Evolutionary conservation across 2,113 vertebrate species (phyloP).

Genomic region (Pogonocichla stellata): DNA sequence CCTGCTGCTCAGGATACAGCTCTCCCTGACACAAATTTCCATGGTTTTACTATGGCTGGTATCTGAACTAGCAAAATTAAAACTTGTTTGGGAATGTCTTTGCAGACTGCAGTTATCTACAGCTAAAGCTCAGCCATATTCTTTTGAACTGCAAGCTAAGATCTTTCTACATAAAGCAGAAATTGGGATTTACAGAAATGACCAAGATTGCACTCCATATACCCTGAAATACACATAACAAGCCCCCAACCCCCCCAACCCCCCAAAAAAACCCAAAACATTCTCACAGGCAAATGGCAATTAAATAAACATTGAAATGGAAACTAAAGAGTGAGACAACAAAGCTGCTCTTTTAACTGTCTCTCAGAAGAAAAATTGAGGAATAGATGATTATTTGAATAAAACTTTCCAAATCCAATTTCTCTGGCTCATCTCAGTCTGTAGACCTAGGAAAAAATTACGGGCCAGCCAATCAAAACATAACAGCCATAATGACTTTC

Average conservation of each 20-base stretch:
- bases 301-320: not conserved
- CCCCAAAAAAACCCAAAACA: not conserved
- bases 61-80: not conserved
- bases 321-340: not conserved
- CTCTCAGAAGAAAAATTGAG: not conserved
- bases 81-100: not conserved
- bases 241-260: accelerated
- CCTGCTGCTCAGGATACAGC: not conserved
- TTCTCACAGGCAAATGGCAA: not conserved
- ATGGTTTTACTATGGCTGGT: not conserved
- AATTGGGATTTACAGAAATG: not conserved
- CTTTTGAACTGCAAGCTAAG: not conserved
- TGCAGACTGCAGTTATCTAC: not conserved
- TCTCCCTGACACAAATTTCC: not conserved
- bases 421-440: not conserved
- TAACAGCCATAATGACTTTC: not conserved
- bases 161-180: not conserved
- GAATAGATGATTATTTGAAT: not conserved
- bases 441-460: not conserved
- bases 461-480: not conserved
- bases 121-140: not conserved
- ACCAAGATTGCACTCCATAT: not conserved
- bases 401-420: not conserved
- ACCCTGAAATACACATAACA: not conserved
- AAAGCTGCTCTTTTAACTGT: not conserved